A percentile compares a stretch with the other conserved stretches of the same genome.
phyloP scores from a whole-genome alignment of 2,797 vertebrate species.

The Channallabes apus region DNA sequence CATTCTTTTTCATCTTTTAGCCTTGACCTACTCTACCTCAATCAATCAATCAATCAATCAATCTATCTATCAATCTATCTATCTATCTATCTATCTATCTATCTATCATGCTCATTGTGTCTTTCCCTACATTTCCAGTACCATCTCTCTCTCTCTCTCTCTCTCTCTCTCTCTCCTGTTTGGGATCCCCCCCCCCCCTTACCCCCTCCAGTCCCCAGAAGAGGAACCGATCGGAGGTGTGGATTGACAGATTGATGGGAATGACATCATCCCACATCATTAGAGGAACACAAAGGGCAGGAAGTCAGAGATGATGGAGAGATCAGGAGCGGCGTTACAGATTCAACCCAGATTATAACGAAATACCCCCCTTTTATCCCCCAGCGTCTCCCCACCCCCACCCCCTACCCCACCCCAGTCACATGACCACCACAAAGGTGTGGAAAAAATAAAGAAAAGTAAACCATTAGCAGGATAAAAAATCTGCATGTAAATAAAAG shows the following conservation, averaged over 20 bases:
- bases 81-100: background rate
- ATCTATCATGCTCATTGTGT: background rate
- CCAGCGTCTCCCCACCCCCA: background rate
- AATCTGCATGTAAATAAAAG: background rate
- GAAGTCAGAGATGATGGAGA: background rate
- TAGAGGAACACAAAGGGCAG: background rate
- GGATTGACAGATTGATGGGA: background rate
- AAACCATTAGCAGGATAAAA: background rate
- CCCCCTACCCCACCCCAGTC: background rate
- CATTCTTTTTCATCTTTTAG: background rate
- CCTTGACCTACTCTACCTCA: no score
- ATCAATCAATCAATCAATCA: no score
- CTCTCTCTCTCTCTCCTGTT: background rate
- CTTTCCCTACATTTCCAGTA: background rate
- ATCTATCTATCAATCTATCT: background rate
- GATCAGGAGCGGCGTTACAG: background rate
- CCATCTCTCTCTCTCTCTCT: background rate
- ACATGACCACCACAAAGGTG: background rate
- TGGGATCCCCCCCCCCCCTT: background rate
- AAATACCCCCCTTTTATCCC: background rate
- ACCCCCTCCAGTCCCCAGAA: constrained; percentile 2
- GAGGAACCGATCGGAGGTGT: background rate
- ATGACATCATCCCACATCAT: background rate
- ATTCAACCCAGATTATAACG: background rate
- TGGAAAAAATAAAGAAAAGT: background rate